Evolutionary conservation across 2,888 invertebrate genomes (phyloP).

Genomic region (Dasypolia templi): DNA sequence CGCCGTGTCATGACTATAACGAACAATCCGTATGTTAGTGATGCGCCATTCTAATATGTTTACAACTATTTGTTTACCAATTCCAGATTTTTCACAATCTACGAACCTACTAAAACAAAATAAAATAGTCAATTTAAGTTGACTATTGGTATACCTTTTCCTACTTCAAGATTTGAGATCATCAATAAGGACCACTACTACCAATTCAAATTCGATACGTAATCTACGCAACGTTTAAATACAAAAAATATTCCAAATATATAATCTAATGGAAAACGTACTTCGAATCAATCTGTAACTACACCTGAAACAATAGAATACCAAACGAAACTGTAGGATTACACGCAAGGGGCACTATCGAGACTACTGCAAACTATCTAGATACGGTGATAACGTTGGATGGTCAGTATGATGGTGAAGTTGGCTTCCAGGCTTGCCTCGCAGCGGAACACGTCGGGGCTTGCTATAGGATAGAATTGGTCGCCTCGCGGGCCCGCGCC

Average conservation of each 20-base stretch:
- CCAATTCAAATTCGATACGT: background rate
- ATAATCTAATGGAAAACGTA: background rate
- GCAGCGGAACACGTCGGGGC: background rate
- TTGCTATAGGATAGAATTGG: no score
- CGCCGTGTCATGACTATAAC: slow-evolving; percentile 41
- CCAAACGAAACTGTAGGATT: background rate
- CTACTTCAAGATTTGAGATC: background rate
- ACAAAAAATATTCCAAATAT: background rate
- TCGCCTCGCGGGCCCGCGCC: background rate
- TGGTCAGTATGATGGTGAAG: background rate
- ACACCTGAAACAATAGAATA: slow-evolving; percentile 25
- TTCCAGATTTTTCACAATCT: background rate
- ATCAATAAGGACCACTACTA: background rate
- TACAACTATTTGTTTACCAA: background rate
- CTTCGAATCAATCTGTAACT: background rate
- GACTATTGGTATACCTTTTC: background rate
- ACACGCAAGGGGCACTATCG: background rate
- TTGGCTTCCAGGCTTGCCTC: background rate
- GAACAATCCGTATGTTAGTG: slow-evolving; percentile 28
- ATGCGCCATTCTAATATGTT: background rate
- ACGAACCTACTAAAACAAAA: slow-evolving; percentile 9
- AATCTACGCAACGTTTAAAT: background rate
- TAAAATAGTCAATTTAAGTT: background rate
- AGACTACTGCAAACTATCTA: slow-evolving; percentile 11
- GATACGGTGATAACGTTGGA: background rate